Evolutionary conservation across 2,888 invertebrate species (phyloP).

Genomic region (Melanargia galathea): DNA sequence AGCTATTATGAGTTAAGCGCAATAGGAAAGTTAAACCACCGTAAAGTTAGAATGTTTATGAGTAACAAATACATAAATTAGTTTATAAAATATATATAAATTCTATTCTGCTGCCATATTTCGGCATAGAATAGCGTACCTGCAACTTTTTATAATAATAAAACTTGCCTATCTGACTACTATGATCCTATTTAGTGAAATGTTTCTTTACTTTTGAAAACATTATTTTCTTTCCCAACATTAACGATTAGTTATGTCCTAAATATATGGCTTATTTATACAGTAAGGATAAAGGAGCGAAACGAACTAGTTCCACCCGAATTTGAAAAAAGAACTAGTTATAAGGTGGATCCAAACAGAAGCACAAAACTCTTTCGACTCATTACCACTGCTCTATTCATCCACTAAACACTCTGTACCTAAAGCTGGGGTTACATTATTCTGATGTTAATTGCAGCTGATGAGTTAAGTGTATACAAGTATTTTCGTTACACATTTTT

Average conservation of each 20-base stretch:
- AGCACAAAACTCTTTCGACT: constrained; percentile 26
- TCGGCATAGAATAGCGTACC: no score
- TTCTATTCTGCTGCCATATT: no score
- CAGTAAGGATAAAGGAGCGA: constrained; percentile 12
- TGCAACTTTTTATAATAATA: no score
- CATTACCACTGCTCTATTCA: constrained; percentile 28
- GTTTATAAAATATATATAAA: no score
- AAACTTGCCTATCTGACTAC: no score
- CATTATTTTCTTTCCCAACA: constrained; percentile 4
- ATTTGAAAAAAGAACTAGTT: constrained; percentile 16
- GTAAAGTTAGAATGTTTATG: no score
- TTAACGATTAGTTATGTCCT: constrained; percentile 25
- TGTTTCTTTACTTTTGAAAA: neutral
- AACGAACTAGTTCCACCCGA: constrained; percentile 31
- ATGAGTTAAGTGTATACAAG: no score
- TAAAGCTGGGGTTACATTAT: constrained; percentile 15
- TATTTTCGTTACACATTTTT: no score
- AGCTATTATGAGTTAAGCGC: no score
- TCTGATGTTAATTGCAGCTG: neutral
- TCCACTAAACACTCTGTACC: constrained; percentile 17
- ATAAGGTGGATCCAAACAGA: constrained; percentile 25
- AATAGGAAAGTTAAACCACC: no score
- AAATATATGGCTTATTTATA: constrained; percentile 30
- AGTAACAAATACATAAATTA: no score
- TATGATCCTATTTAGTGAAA: no score